Percentiles rank a stretch among this genome's conserved stretches.
Conservation (phyloP, 2,888 invertebrate species). For the Blera fallax region DNA sequence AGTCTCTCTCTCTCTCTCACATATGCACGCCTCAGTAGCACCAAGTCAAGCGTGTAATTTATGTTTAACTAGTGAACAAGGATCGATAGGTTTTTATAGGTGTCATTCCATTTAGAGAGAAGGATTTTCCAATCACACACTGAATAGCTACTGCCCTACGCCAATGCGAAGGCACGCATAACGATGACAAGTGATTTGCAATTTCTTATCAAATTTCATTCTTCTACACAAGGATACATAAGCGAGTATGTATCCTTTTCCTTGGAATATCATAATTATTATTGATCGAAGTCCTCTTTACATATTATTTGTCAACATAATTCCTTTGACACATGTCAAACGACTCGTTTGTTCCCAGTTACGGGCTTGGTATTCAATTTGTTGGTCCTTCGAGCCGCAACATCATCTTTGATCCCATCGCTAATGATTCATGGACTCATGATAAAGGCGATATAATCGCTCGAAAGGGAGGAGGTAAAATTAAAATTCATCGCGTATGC, state of each 20-base stretch:
- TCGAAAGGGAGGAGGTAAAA: background rate
- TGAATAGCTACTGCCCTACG: background rate
- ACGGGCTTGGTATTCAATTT: constrained; percentile 1
- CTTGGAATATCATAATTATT: constrained; percentile 6
- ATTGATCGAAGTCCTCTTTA: background rate
- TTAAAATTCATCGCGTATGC: constrained; percentile 57
- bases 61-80: constrained; percentile 72
- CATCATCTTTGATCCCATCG: constrained; percentile 35
- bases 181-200: constrained; percentile 41
- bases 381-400: constrained; percentile 47
- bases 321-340: constrained; percentile 34
- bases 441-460: background rate
- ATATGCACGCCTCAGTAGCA: constrained; percentile 57
- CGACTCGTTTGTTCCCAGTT: constrained; percentile 6
- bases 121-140: constrained; percentile 57
- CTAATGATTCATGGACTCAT: constrained; percentile 51
- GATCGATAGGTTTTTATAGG: constrained; percentile 71
- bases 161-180: constrained; percentile 19
- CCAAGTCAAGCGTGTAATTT: constrained; percentile 69
- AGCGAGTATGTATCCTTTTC: background rate
- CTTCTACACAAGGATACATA: background rate
- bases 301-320: constrained; percentile 12
- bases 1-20: constrained; percentile 4
- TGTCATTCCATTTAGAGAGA: constrained; percentile 66
- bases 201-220: background rate